Evolutionary conservation across 2,888 invertebrate genomes (phyloP), one percentile per base, ranked within the genome.

Genomic region (Alcis repandata): DNA sequence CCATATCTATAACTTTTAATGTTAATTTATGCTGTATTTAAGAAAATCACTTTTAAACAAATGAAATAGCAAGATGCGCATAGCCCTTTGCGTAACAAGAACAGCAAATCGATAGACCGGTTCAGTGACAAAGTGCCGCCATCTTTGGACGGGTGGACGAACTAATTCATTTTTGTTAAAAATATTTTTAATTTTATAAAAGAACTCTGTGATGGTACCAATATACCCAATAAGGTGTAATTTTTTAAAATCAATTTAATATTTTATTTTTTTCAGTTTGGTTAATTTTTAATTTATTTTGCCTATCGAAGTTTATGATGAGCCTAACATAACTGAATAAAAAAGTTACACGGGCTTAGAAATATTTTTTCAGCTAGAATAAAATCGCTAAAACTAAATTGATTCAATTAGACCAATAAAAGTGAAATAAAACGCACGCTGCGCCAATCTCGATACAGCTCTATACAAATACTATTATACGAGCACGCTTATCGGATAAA

Each of bases 101-200:
- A 74, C 49, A 38, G 63, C 58, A 56, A 51, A 63, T 51, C 27
- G 4, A 15, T 48, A 45, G n/a, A 17, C 19, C 33, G 2, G 59
- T 59, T 11, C 13, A n/a, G 27, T 48, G 17, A 33, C 45, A 17
- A 36, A 58, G 63, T 67, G 59, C 36, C 77, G 77, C 77, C 79
- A 80, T 81, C 81, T 72, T 4, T 63, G 79, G 54, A 63, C 49
- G 43, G 46, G 59, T 59, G 20, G 19, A 27, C 17, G 65, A 59
- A 77, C 54, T 73, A 66, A 9, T 20, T 33, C 19, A 41, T 49
- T 40, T 38, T 22, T n/a, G 2, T 15, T 15, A 10, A 4, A 17
- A 20, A 20, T 19, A 19, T 10, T 19, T 20, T 10, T 20, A 20
- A 19, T 11, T 17, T 19, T 43, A 20, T 20, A 17, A 15, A 15